These are phyloP conservation scores for Bradynema listronoti DNA, from an alignment of 1,140 invertebrate species.

Conservation along the genomic window DNA sequence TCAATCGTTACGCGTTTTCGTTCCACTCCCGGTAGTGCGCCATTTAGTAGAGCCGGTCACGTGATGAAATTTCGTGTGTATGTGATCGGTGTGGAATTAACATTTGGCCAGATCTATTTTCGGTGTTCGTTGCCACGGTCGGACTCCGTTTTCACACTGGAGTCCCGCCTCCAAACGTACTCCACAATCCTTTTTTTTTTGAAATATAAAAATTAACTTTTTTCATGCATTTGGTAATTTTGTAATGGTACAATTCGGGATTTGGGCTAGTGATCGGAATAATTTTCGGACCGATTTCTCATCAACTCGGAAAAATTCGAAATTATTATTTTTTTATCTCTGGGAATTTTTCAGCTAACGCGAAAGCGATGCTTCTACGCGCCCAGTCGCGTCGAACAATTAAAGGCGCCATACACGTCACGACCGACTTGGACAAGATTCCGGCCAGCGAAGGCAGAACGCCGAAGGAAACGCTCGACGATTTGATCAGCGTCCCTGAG, in stretches of 20 bases:
- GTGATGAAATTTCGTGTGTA: too few relatives aligned
- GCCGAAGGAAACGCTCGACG: slow-evolving; percentile 5
- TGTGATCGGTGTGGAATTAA: too few relatives aligned
- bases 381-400: slow-evolving; percentile 44
- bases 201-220: not conserved
- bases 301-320: too few relatives aligned
- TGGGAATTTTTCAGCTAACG: slow-evolving; percentile 36
- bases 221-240: not conserved
- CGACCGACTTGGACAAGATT: slow-evolving; percentile 17
- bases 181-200: not conserved
- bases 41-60: too few relatives aligned
- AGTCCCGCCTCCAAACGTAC: too few relatives aligned
- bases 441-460: slow-evolving; percentile 14
- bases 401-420: slow-evolving; percentile 46
- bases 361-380: slow-evolving; percentile 39
- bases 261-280: not conserved
- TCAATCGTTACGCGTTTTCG: too few relatives aligned
- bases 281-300: not conserved
- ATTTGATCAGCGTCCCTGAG: slow-evolving; percentile 38
- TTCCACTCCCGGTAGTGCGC: too few relatives aligned
- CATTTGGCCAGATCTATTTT: too few relatives aligned
- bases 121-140: too few relatives aligned
- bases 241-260: not conserved
- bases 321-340: slow-evolving; percentile 4
- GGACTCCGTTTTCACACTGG: too few relatives aligned